A percentile compares a stretch with the other conserved stretches of the same genome.
Conservation (phyloP, 2,797 vertebrate genomes). For the Sebastiscus albofasciatus region DNA sequence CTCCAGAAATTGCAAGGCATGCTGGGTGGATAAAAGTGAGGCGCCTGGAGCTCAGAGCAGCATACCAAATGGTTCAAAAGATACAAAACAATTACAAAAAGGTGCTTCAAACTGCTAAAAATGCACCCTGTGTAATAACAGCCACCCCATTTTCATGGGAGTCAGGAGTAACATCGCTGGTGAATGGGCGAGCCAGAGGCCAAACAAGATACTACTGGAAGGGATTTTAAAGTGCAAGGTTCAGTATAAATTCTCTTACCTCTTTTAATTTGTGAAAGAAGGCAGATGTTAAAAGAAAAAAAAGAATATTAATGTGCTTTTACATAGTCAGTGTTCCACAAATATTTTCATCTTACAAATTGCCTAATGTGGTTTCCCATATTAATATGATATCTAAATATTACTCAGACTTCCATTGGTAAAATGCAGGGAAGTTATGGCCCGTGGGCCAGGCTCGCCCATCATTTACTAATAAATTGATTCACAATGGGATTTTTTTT, state of each 20-base stretch:
- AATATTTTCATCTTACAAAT: background rate
- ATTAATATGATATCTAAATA: background rate
- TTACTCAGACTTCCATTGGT: background rate
- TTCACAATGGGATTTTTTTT: background rate
- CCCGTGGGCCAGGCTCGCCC: too few relatives aligned
- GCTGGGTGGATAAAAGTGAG: conserved; percentile 30
- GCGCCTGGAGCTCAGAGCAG: conserved; percentile 18
- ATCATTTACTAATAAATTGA: too few relatives aligned
- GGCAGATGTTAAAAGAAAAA: background rate
- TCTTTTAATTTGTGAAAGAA: background rate
- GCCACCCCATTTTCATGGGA: background rate
- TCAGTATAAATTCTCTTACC: background rate
- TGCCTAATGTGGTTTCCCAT: background rate
- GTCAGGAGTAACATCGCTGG: conserved; percentile 2
- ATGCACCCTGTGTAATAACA: conserved; percentile 4
- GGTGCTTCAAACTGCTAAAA: conserved; percentile 22
- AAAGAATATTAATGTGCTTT: background rate
- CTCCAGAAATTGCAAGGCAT: conserved; percentile 14
- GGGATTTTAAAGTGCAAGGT: background rate
- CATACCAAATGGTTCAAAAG: conserved; percentile 14
- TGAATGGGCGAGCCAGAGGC: conserved; percentile 7
- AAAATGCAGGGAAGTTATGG: background rate
- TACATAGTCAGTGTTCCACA: background rate
- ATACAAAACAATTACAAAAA: conserved; percentile 27
- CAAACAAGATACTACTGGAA: background rate